Conservation (phyloP, 2,888 invertebrate species). For the Agonopterix arenella region DNA sequence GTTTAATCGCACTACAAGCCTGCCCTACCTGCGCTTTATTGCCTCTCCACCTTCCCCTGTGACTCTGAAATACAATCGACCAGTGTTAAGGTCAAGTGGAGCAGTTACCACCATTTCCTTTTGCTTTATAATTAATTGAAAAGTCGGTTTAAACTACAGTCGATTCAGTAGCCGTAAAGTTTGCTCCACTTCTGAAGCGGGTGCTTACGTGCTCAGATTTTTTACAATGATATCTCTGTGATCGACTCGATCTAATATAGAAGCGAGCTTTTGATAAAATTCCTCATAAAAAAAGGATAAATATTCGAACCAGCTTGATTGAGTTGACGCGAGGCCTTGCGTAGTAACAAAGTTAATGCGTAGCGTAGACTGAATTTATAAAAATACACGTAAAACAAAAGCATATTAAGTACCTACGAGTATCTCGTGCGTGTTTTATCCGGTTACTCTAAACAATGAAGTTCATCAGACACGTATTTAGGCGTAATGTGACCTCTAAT, state of each 20-base stretch:
- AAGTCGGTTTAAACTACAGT: background rate
- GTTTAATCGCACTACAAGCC: conserved; percentile 52
- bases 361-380: too few relatives aligned
- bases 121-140: background rate
- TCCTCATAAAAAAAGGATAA: conserved; percentile 16
- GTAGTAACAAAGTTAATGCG: too few relatives aligned
- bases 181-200: conserved; percentile 29
- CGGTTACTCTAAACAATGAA: background rate
- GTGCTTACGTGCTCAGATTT: conserved; percentile 37
- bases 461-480: conserved; percentile 12
- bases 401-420: too few relatives aligned
- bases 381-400: too few relatives aligned
- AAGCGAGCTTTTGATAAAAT: conserved; percentile 30
- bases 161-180: conserved; percentile 19
- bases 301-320: too few relatives aligned
- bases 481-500: conserved; percentile 18
- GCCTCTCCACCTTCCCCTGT: conserved; percentile 41
- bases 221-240: conserved; percentile 29
- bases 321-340: too few relatives aligned
- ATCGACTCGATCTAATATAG: conserved; percentile 29
- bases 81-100: conserved; percentile 49
- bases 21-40: conserved; percentile 54
- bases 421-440: background rate
- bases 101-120: conserved; percentile 13
- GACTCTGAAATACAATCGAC: conserved; percentile 32